phyloP scores from a whole-genome alignment of 2,888 invertebrate species.

The Neoascia interrupta region DNA sequence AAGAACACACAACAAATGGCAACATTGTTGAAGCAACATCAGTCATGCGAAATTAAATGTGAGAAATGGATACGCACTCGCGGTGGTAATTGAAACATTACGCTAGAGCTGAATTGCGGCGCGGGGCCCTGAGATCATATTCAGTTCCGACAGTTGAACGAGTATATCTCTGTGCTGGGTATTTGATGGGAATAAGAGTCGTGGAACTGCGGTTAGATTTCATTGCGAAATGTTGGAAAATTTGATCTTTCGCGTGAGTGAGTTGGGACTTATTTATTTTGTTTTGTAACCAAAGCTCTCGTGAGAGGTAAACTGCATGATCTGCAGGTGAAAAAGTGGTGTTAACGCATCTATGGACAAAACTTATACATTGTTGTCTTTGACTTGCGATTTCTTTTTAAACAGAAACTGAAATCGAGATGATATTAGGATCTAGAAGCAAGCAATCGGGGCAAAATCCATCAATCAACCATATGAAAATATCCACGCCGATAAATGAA shows the following conservation, averaged over 20 bases:
- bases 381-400: no score
- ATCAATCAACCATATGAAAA: no score
- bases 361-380: no score
- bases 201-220: constrained; percentile 29
- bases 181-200: constrained; percentile 38
- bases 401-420: no score
- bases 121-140: constrained; percentile 13
- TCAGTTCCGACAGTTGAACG: constrained; percentile 53
- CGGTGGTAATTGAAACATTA: constrained; percentile 68
- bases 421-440: no score
- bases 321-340: neutral
- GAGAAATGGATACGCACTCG: constrained; percentile 64
- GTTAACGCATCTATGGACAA: neutral
- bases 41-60: constrained; percentile 24
- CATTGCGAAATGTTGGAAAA: constrained; percentile 54
- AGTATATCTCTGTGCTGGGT: neutral
- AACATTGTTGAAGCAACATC: constrained; percentile 58
- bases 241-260: constrained; percentile 45
- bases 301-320: constrained; percentile 32
- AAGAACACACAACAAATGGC: constrained; percentile 23
- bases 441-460: no score
- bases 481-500: no score
- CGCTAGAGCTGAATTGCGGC: constrained; percentile 52
- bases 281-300: constrained; percentile 35
- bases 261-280: constrained; percentile 18